Evolutionary conservation across 2,797 vertebrate species (phyloP).

Genomic region (Craterocephalus amniculus): DNA sequence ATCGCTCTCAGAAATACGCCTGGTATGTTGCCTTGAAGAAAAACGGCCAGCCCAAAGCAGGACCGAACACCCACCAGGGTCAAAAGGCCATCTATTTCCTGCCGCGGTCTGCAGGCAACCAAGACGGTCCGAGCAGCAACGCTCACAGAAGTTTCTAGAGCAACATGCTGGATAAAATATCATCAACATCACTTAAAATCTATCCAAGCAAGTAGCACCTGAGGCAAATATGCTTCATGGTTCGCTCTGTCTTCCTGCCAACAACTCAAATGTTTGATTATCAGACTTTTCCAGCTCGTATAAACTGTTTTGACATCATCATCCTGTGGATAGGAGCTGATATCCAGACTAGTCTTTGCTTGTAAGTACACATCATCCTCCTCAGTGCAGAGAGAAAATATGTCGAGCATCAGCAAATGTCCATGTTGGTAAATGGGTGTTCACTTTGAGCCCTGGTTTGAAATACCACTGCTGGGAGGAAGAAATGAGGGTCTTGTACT

Average conservation of each 20-base stretch:
- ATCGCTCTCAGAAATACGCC: slow-evolving; percentile 87
- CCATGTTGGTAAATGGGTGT: slow-evolving; percentile 29
- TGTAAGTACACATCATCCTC: neutral
- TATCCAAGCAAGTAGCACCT: neutral
- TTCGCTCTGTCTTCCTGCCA: neutral
- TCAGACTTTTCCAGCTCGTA: slow-evolving; percentile 2
- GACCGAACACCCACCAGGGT: slow-evolving; percentile 87
- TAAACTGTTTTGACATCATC: neutral
- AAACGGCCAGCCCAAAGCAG: slow-evolving; percentile 89
- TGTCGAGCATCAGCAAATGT: slow-evolving; percentile 13
- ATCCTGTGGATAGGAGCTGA: slow-evolving; percentile 1
- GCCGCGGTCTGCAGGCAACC: slow-evolving; percentile 81
- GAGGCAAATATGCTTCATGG: slow-evolving; percentile 15
- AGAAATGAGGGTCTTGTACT: slow-evolving; percentile 21
- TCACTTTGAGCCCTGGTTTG: slow-evolving; percentile 49
- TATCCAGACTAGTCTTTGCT: neutral
- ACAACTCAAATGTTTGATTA: slow-evolving; percentile 11
- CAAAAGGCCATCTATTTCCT: slow-evolving; percentile 94
- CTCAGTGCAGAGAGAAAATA: slow-evolving; percentile 14
- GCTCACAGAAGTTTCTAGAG: slow-evolving; percentile 11
- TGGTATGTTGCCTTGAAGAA: slow-evolving; percentile 95
- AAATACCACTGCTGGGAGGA: slow-evolving; percentile 49
- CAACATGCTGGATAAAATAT: slow-evolving; percentile 1
- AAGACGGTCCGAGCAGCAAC: slow-evolving; percentile 14
- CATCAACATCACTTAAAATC: slow-evolving; percentile 15